These are phyloP conservation scores for Macrosiphum euphorbiae DNA, from an alignment of 2,888 invertebrate genomes.

Conservation along the genomic window DNA sequence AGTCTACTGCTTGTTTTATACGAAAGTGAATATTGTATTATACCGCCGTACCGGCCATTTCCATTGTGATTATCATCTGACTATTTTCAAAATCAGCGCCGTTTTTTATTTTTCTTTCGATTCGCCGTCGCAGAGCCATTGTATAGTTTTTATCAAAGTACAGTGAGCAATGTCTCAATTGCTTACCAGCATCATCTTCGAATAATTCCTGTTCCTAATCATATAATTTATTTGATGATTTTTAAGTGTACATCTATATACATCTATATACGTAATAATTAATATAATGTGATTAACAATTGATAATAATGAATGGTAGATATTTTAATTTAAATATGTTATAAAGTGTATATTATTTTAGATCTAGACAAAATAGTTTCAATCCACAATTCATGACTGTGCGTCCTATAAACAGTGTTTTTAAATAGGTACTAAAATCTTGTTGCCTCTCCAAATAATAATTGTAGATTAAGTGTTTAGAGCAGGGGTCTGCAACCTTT, in stretches of 20 bases:
- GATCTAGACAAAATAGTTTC: neutral
- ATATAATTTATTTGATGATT: neutral
- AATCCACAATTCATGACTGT: neutral
- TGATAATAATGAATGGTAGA: neutral
- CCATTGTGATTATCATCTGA: constrained; percentile 16
- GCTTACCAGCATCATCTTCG: neutral
- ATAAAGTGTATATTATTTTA: neutral
- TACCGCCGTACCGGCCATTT: constrained; percentile 36
- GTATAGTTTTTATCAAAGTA: constrained; percentile 36
- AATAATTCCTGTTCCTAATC: neutral
- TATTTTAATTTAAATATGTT: neutral
- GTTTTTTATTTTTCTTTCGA: constrained; percentile 28
- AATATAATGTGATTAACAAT: neutral
- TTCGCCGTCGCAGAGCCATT: neutral
- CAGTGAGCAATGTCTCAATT: neutral
- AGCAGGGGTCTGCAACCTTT: too few relatives aligned
- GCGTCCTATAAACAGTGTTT: neutral
- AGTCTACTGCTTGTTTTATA: neutral
- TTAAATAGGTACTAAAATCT: neutral
- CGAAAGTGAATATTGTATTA: neutral
- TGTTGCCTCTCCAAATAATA: neutral
- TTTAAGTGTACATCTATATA: neutral
- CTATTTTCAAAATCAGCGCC: constrained; percentile 15
- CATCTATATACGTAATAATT: neutral
- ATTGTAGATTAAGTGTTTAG: neutral